Percentiles rank a stretch among this genome's conserved stretches.
These are phyloP conservation scores for Karalla daura DNA, from an alignment of 2,797 vertebrate genomes.

Conservation along the genomic window DNA sequence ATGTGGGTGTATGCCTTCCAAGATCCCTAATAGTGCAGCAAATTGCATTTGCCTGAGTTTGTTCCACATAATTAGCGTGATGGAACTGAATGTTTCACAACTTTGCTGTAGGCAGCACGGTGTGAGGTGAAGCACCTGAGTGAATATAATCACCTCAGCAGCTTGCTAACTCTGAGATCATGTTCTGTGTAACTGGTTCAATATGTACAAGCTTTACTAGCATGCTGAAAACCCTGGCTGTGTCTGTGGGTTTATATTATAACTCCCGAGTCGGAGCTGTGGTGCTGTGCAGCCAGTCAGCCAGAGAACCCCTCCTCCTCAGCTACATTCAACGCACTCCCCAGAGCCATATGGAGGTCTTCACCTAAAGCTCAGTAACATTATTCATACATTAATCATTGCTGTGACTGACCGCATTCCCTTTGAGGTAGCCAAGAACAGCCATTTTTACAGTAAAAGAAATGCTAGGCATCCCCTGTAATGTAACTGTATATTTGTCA, in stretches of 20 bases:
- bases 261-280: conserved; percentile 44
- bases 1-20: conserved; percentile 45
- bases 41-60: conserved; percentile 63
- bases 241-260: conserved; percentile 48
- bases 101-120: conserved; percentile 48
- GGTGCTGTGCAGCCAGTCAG: conserved; percentile 48
- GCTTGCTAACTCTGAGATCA: conserved; percentile 69
- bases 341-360: conserved; percentile 50
- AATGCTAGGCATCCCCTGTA: conserved; percentile 7
- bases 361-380: conserved; percentile 59
- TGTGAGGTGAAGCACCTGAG: conserved; percentile 65
- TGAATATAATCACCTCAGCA: conserved; percentile 55
- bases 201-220: conserved; percentile 67
- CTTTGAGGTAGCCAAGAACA: conserved; percentile 50
- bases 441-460: conserved; percentile 32
- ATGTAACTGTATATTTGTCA: conserved; percentile 42
- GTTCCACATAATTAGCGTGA: conserved; percentile 57
- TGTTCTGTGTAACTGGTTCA: conserved; percentile 67
- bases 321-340: conserved; percentile 47
- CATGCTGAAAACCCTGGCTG: conserved; percentile 45
- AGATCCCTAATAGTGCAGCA: conserved; percentile 50
- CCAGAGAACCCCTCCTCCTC: conserved; percentile 49
- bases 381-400: conserved; percentile 71
- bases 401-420: conserved; percentile 50
- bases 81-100: conserved; percentile 51